Evolutionary conservation across 1,140 invertebrate species (phyloP), one percentile per base, ranked within the genome.

Genomic region (Drosophila suzukii): DNA sequence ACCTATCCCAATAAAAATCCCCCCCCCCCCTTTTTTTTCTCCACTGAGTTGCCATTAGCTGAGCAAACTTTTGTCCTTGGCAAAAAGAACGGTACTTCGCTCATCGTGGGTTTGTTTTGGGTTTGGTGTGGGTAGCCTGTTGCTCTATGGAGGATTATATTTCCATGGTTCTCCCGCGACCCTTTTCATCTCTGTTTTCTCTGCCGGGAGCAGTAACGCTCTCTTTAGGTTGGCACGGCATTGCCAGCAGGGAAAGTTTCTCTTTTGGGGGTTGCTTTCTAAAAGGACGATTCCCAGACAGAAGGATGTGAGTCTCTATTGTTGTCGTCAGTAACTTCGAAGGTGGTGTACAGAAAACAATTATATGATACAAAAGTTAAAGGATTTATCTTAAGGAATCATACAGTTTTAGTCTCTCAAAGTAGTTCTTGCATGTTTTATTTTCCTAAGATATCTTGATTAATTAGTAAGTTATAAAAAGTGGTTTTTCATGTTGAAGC

Each of bases 41-140:
- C 20, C 44, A 12, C 17, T 27, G 44, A 59, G 15, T 72, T 56
- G 39, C 58, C 70, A 61, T 75, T 76, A 70, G 63, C 51, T 66
- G 54, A 59, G 67, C 53, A 75, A 86, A 76, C 68, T 56, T 51
- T 51, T 65, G 51, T 53, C 70, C 70, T 75, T 75, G 58, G 27
- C 43, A 11, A 36, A 74, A 17, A 12, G 27, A 74, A 74, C 68
- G 55, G 34, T 43, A 30, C n/a, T 41, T 24, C 24, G 11, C 24
- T 12, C 43, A 15, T 59, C 17, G 75, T 60, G 85, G 75, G 78
- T 88, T 76, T 79, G 75, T 70, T 79, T 77, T 82, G 71, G 79
- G 79, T 86, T 86, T 88, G 78, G 79, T 79, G 78, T 82, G 75
- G 79, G 79, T 66, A 83, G 83, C 83, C 72, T 75, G 72, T 75